Evolutionary conservation across 2,888 invertebrate species (phyloP), one percentile per base, ranked within the genome.

Genomic region (Xanthorhoe spadicearia): DNA sequence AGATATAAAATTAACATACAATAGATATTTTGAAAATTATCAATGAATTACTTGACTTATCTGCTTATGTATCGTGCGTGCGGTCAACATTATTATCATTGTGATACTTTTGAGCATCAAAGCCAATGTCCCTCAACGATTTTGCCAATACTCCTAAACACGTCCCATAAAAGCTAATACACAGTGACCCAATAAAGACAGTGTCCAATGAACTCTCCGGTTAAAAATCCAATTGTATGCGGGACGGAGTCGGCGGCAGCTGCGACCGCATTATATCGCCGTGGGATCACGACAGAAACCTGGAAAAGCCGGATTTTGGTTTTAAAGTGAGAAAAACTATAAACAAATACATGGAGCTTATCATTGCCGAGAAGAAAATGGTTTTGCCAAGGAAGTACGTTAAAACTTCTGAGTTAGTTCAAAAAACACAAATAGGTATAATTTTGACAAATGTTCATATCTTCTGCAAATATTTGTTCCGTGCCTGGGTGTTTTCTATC

Each of bases 181-280:
- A 67, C 70, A 68, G 66, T 72, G 74, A 80, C 73, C 70, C 75
- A 80, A 80, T 79, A 81, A 79, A 80, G 77, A 72, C 77, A 73
- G 73, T 74, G 75, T 68, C 75, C 77, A 70, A 78, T 79, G 75
- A 78, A 78, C 76, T 78, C 78, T 74, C 73, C 77, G 78, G 84
- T 86, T 85, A 87, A 88, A 87, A 87, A 84, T 84, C 83, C 85
- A 85, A 88, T 88, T 83, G 85, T 82, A 83, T 78, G 80, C 82
- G 82, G 61, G 83, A 77, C 70, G 76, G 71, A 66, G 75, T 76
- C 74, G 74, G 78, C 78, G 77, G 75, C 86, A 83, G 84, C 84
- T 83, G 84, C 75, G 85, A 87, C 87, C 86, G 83, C 85, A 84
- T 84, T 84, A 83, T 86, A 85, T 85, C 77, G 77, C 73, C 72